Evolutionary conservation across 2,797 vertebrate species (phyloP), one percentile per base, ranked within the genome.

Genomic region (Lagocephalus sceleratus): DNA sequence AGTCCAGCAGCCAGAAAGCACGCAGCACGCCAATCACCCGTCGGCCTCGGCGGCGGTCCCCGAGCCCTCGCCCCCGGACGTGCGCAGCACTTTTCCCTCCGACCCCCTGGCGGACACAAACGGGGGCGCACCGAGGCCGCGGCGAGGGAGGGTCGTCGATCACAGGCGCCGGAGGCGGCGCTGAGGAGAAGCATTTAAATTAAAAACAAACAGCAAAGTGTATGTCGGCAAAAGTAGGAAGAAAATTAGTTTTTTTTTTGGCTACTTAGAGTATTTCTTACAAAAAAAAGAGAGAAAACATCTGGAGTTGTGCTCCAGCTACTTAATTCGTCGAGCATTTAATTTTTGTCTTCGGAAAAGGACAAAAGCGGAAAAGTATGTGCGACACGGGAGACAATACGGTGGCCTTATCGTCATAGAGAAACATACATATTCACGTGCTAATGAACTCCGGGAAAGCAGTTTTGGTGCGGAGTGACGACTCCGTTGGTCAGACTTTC

Each of bases 81-180:
- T 83, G 67, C 79, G 80, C 35, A 77, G 78, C 68, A 63, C 90
- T 50, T 86, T 87, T 56, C 52, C 85, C 40, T 67, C 85, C 17
- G 82, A 87, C 48, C 69, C 80, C 5, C 70, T 75, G 17, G 45
- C 68, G 50, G 83, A 73, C 49, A 69, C 74, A 22, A 89, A 85
- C 51, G 79, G 70, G 47, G 76, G 56, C 45, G 57, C 61, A 51
- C 90, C 85, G 61, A 81, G 79, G 58, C 80, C 86, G 3, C 86
- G 90, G 15, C 87, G 89, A 68, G 90, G 91, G 35, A 83, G 87
- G 75, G 83, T 83, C 47, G 76, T 75, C 12, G 92, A 92, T 48
- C 90, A 91, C 73, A 85, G 90, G 57, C 86, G 90, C 63, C 80
- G 88, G 50, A 80, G 88, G 61, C 83, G 90, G 20, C 91, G 90